phyloP scores from a whole-genome alignment of 2,797 vertebrate species.

The Pseudomugil gertrudae region DNA sequence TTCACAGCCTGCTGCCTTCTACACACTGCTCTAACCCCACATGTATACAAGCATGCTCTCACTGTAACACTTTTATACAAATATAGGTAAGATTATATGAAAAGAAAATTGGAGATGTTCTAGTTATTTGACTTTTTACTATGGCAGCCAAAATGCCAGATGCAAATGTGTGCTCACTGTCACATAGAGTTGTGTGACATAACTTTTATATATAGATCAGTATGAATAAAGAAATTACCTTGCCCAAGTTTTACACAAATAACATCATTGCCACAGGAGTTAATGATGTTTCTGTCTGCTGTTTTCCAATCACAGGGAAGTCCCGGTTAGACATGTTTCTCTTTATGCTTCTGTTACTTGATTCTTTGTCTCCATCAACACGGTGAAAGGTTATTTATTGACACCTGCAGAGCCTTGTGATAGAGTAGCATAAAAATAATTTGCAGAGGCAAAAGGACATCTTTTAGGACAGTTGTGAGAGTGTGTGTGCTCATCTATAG shows the following conservation, averaged over 20 bases:
- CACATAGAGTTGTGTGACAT: conserved; percentile 27
- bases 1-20: conserved; percentile 61
- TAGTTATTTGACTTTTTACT: conserved; percentile 32
- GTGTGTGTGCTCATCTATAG: background rate
- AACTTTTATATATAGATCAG: conserved; percentile 13
- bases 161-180: conserved; percentile 12
- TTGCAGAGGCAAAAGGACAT: background rate
- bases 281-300: conserved; percentile 34
- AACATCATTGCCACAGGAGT: conserved; percentile 16
- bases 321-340: conserved; percentile 26
- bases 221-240: conserved; percentile 9
- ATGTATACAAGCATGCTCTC: conserved; percentile 24
- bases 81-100: conserved; percentile 32
- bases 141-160: conserved; percentile 5
- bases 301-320: conserved; percentile 44
- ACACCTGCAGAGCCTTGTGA: conserved; percentile 7
- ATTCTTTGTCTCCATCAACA: conserved; percentile 34
- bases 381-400: conserved; percentile 34
- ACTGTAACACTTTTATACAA: conserved; percentile 9
- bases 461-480: background rate
- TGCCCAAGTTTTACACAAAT: conserved; percentile 18
- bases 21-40: conserved; percentile 30
- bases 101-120: conserved; percentile 48
- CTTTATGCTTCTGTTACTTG: conserved; percentile 44
- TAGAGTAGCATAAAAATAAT: background rate